These are phyloP conservation scores for Watersipora subatra DNA, from an alignment of 1,140 invertebrate species.

Conservation along the genomic window DNA sequence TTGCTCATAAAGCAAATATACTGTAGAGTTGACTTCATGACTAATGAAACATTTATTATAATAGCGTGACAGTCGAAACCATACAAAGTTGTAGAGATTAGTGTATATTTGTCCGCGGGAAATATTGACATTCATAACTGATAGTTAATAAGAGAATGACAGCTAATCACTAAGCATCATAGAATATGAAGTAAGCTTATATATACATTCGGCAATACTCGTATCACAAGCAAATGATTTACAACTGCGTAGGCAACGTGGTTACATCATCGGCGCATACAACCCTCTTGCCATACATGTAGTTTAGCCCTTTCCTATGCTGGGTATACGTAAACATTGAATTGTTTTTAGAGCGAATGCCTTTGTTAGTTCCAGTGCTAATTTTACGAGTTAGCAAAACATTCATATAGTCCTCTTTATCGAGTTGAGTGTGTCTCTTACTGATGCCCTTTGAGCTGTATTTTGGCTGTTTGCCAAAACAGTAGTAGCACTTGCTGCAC, in stretches of 20 bases:
- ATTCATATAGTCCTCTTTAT: neutral
- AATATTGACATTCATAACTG: no score
- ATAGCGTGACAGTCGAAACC: no score
- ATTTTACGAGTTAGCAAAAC: neutral
- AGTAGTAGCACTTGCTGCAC: conserved; percentile 4
- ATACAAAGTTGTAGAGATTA: no score
- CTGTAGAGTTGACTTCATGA: no score
- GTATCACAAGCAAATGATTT: no score
- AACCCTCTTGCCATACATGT: neutral
- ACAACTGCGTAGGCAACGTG: neutral
- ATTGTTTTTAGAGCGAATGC: neutral
- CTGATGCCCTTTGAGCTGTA: conserved; percentile 2
- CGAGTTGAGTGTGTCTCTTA: neutral
- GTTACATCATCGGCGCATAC: neutral
- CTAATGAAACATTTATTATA: no score
- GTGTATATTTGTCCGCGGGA: no score
- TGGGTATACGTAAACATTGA: neutral
- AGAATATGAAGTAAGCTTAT: no score
- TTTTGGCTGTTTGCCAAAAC: neutral
- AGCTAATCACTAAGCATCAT: no score
- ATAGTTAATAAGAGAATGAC: no score
- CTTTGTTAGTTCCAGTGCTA: neutral
- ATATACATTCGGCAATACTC: no score
- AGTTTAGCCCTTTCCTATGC: neutral
- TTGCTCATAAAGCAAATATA: no score